Percentiles rank a stretch among this genome's conserved stretches.
Evolutionary conservation across 2,797 vertebrate species (phyloP).

Genomic region (Tenualosa thibaudeaui): DNA sequence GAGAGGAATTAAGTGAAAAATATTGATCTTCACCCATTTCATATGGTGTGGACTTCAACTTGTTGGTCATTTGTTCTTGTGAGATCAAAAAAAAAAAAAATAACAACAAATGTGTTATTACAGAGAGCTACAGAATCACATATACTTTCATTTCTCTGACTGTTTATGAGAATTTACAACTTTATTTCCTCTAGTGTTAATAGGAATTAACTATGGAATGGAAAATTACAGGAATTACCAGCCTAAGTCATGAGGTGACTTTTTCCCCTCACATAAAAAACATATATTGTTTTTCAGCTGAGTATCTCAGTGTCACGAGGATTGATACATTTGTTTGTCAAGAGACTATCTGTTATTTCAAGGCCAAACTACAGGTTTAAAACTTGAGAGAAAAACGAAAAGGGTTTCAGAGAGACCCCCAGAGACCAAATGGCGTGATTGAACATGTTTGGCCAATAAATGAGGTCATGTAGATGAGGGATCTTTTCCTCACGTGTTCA

Average conservation of each 20-base stretch:
- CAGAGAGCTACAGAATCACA: neutral
- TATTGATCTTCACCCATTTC: neutral
- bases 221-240: neutral
- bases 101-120: no score
- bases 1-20: neutral
- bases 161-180: neutral
- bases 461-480: neutral
- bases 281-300: neutral
- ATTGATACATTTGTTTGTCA: constrained; percentile 5
- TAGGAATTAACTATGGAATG: neutral
- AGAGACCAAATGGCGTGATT: neutral
- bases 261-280: neutral
- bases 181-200: no score
- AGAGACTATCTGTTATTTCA: constrained; percentile 64
- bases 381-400: constrained; percentile 42
- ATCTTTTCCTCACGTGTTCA: neutral
- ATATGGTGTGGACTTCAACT: neutral
- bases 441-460: neutral
- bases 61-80: no score
- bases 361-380: constrained; percentile 41
- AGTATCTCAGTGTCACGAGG: neutral
- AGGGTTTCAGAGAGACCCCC: constrained; percentile 48
- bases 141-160: neutral
- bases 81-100: no score
- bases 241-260: neutral